Base-by-base conservation (phyloP, 92 coral and sea anemone genomes). In the Metridium senile region DNA sequence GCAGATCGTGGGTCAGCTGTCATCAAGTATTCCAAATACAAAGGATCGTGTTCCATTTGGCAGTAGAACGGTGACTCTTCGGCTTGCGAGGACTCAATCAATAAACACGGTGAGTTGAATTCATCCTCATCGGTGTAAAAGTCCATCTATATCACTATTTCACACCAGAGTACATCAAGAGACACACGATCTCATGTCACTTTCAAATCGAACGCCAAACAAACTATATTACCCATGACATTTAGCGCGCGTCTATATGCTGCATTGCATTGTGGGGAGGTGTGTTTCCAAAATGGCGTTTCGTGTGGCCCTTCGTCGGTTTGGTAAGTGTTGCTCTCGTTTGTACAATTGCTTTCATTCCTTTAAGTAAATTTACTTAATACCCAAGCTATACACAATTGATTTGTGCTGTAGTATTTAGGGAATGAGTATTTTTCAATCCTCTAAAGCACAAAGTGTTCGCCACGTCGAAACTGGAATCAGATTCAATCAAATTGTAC, bases 201-300 rank as follows among this genome's bases (percentile, higher is more conserved):
- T 58, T 73, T 73, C 78, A 73, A 73, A 73, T 73, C 78, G 78
- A 73, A 73, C 68, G 78, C 78, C 78, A 73, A 71, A 71, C 53
- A 21, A 74, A 62, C 73, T 64, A 9, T 22, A 13, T 22, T 43
- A 74, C 90, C 90, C 90, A 77, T 30, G 35, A 72, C 29, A 13
- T 86, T 29, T 26, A 27, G 78, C 62, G 62, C 59, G 70, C 79
- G 29, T 58, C 17, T 59, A 16, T 32, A 64, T 71, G 62, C 28
- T 30, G 45, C 64, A 59, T 17, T 68, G 84, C 84, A 79, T 70
- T 79, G 68, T 79, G 84, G 84, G 70, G 33, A 73, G 83, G 39
- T 70, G 79, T 66, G 81, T 88, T 75, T 91, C 93, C 97, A 94
- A 88, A 83, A 91, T 91, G 98, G 98, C 98, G 93, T 91, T 94